Percentiles rank a stretch among this genome's conserved stretches.
Evolutionary conservation across 2,113 vertebrate species (phyloP).

Genomic region (Scalopus aquaticus): DNA sequence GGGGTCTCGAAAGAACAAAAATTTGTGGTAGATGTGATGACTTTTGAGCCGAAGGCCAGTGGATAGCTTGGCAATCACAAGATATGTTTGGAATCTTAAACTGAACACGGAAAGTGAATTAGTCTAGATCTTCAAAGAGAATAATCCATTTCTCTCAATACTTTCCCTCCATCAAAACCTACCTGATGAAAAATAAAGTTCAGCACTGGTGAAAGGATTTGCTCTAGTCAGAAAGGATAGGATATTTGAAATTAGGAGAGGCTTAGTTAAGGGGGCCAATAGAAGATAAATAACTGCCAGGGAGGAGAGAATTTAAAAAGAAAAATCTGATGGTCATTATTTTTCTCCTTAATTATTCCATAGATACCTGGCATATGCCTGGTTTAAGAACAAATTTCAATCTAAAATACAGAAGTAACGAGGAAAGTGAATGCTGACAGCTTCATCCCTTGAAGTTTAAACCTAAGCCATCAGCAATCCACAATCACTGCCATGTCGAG

Average conservation of each 20-base stretch:
- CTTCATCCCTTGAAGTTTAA: constrained; percentile 53
- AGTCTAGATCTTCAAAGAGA: not conserved
- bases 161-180: not conserved
- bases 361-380: not conserved
- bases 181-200: not conserved
- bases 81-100: constrained; percentile 19
- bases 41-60: not conserved
- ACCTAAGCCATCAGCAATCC: constrained; percentile 22
- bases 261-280: not conserved
- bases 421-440: not conserved
- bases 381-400: constrained; percentile 18
- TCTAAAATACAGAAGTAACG: constrained; percentile 3
- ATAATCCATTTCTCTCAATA: not conserved
- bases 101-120: not conserved
- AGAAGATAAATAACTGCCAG: not conserved
- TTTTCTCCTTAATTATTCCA: constrained; percentile 40
- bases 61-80: not conserved
- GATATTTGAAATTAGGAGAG: constrained; percentile 5
- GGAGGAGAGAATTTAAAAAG: constrained; percentile 4
- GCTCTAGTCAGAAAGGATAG: not conserved
- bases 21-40: not conserved
- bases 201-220: not conserved
- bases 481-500: not conserved
- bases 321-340: not conserved
- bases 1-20: not conserved